Evolutionary conservation across 2,113 vertebrate species (phyloP).

Genomic region (Danionella cerebrum): DNA sequence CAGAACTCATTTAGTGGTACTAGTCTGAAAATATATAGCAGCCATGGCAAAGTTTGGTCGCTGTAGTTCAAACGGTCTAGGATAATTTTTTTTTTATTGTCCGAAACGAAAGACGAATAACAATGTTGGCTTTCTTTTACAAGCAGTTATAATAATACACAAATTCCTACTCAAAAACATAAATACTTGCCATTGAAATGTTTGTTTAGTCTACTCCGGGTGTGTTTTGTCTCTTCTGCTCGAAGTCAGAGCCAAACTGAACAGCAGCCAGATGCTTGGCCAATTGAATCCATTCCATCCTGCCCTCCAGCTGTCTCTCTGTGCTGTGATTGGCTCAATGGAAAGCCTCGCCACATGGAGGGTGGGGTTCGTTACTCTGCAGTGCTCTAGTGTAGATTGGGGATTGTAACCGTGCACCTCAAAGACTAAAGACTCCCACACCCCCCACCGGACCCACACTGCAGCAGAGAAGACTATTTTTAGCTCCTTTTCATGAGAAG

Average conservation of each 20-base stretch:
- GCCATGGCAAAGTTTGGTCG: too few species aligned
- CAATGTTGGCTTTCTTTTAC: too few species aligned
- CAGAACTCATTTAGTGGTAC: too few species aligned
- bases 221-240: not conserved
- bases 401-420: slow-evolving; percentile 34
- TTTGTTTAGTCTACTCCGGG: slow-evolving; percentile 17
- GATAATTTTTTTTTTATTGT: too few species aligned
- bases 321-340: not conserved
- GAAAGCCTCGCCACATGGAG: not conserved
- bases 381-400: slow-evolving; percentile 3
- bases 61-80: too few species aligned
- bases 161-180: too few species aligned
- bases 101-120: too few species aligned
- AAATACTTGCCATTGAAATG: not conserved
- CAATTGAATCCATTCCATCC: slow-evolving; percentile 16
- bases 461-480: slow-evolving; percentile 41
- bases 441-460: slow-evolving; percentile 29
- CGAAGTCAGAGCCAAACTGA: slow-evolving; percentile 15
- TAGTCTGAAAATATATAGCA: too few species aligned
- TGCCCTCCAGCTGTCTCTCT: not conserved
- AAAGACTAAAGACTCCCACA: slow-evolving; percentile 24
- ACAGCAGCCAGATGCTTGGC: slow-evolving; percentile 19
- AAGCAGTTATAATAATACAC: too few species aligned
- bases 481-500: slow-evolving; percentile 29
- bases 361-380: slow-evolving; percentile 7